These are phyloP conservation scores for Anniella stebbinsi DNA, from an alignment of 2,797 vertebrate species.

Conservation along the genomic window DNA sequence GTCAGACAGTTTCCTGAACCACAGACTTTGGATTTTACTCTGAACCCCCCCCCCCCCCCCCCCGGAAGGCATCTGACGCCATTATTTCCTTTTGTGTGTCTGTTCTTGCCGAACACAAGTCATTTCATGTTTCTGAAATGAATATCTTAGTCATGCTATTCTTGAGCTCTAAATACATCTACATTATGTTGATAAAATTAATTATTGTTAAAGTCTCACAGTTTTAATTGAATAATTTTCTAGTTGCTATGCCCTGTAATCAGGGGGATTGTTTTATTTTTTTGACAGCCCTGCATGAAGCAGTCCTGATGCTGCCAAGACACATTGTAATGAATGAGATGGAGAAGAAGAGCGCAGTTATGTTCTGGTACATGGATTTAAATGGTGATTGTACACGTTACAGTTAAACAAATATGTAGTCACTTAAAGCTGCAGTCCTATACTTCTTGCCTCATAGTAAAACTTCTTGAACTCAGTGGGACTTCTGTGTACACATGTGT, in stretches of 20 bases:
- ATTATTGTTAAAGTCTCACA: conserved; percentile 39
- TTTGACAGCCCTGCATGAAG: conserved; percentile 2
- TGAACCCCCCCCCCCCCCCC: background rate
- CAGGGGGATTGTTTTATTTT: background rate
- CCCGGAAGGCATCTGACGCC: background rate
- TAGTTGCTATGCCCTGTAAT: conserved; percentile 31
- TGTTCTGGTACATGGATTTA: background rate
- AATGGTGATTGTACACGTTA: background rate
- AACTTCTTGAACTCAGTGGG: no score
- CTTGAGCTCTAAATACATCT: conserved; percentile 59
- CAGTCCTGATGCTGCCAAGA: background rate
- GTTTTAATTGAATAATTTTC: conserved; percentile 19
- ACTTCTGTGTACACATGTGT: background rate
- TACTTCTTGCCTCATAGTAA: background rate
- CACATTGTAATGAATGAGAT: background rate
- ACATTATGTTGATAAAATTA: conserved; percentile 17
- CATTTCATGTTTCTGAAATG: conserved; percentile 41
- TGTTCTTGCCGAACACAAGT: conserved; percentile 36
- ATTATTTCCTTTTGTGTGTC: conserved; percentile 48
- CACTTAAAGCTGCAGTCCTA: background rate
- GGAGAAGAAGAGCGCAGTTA: background rate
- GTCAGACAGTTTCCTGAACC: conserved; percentile 25
- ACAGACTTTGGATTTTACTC: background rate
- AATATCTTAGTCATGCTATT: conserved; percentile 37
- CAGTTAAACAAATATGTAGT: background rate